Conservation (phyloP, 1,140 invertebrate genomes). For the Bombus pyrosoma region DNA sequence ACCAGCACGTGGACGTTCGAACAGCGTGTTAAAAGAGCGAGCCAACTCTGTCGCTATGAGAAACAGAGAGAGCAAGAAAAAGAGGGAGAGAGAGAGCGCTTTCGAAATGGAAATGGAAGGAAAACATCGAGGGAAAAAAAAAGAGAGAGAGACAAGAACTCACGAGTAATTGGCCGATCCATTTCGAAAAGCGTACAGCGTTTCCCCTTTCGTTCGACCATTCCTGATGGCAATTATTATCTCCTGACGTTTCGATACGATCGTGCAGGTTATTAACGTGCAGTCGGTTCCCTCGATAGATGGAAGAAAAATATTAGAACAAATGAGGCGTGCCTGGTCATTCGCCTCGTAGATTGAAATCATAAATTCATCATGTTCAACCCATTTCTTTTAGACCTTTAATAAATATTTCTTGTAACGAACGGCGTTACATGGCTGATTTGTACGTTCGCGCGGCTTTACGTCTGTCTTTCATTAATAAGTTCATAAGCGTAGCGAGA, state of each 20-base stretch:
- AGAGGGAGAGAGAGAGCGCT: background rate
- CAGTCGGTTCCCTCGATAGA: background rate
- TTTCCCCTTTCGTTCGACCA: slow-evolving; percentile 14
- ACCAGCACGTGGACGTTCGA: slow-evolving; percentile 43
- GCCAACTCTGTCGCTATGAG: background rate
- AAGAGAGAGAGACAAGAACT: slow-evolving; percentile 7
- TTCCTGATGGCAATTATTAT: slow-evolving; percentile 54
- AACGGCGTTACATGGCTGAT: background rate
- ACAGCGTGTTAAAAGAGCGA: slow-evolving; percentile 32
- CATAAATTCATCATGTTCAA: slow-evolving; percentile 25
- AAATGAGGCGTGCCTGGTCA: slow-evolving; percentile 22
- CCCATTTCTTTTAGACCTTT: background rate
- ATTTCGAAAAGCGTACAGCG: slow-evolving; percentile 47
- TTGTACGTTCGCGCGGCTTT: too few relatives aligned
- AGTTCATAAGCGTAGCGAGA: background rate
- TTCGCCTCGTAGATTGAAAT: slow-evolving; percentile 23
- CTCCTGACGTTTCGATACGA: slow-evolving; percentile 51
- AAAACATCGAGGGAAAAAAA: slow-evolving; percentile 35
- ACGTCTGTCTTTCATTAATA: too few relatives aligned
- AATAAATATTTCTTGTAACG: slow-evolving; percentile 22
- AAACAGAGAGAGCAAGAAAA: slow-evolving; percentile 8
- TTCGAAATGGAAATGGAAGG: slow-evolving; percentile 56
- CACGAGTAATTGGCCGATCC: slow-evolving; percentile 55
- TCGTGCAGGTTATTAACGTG: slow-evolving; percentile 28
- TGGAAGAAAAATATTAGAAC: slow-evolving; percentile 48